Evolutionary conservation across 2,797 vertebrate genomes (phyloP).

Genomic region (Leptatherina wallacei): DNA sequence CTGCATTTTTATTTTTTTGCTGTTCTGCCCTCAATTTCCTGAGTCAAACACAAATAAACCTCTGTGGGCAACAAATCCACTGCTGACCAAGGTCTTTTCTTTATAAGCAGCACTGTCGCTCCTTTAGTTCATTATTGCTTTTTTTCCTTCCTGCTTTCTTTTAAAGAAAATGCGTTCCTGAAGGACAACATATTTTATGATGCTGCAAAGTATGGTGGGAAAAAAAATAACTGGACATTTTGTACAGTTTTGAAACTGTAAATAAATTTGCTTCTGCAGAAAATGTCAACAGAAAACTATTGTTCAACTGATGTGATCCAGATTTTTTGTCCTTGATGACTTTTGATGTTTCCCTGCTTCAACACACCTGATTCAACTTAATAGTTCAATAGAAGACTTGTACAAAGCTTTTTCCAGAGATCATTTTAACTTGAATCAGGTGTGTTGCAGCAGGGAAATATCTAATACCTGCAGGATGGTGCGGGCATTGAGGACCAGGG

Average conservation of each 20-base stretch:
- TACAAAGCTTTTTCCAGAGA: too few species aligned
- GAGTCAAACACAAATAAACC: conserved; percentile 2
- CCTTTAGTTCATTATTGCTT: background rate
- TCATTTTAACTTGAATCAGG: too few species aligned
- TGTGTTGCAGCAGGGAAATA: too few species aligned
- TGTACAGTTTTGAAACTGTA: background rate
- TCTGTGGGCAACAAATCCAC: background rate
- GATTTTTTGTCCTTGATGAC: too few species aligned
- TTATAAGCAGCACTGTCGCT: conserved; percentile 4
- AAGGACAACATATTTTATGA: conserved; percentile 4
- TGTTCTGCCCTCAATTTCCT: conserved; percentile 4
- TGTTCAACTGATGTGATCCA: too few species aligned
- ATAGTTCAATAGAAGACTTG: too few species aligned
- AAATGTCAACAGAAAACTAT: too few species aligned
- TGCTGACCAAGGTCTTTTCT: conserved; percentile 2
- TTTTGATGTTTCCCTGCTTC: too few species aligned
- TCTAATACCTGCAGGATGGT: too few species aligned
- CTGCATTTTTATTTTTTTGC: background rate
- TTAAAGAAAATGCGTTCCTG: conserved; percentile 1
- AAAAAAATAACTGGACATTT: background rate
- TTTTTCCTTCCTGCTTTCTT: background rate
- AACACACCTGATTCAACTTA: too few species aligned
- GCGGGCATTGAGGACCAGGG: too few species aligned
- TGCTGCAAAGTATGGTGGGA: background rate
- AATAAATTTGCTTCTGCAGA: background rate